Conservation (phyloP, 2,888 invertebrate genomes). For the Stenodera caucasica region DNA sequence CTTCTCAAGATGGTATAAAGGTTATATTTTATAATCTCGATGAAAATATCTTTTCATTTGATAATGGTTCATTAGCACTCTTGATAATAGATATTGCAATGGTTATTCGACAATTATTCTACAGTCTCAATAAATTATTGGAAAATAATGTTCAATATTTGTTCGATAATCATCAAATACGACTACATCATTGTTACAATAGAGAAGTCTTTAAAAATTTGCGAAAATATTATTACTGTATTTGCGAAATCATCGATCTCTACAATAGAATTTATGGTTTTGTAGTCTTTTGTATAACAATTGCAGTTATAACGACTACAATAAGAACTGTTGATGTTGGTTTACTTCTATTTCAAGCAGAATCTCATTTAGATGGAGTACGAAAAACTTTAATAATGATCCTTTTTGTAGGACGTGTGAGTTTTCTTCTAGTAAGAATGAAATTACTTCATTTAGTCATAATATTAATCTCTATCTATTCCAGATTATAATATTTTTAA, state of each 20-base stretch:
- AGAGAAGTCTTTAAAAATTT: neutral
- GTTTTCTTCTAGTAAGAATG: too few relatives aligned
- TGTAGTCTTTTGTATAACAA: conserved; percentile 1
- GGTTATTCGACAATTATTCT: neutral
- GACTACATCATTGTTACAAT: neutral
- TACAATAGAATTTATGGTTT: conserved; percentile 35
- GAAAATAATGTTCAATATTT: neutral
- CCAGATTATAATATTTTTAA: neutral
- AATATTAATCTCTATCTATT: neutral
- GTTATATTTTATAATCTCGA: neutral
- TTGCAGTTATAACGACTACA: neutral
- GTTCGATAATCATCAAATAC: neutral
- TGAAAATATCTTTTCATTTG: neutral
- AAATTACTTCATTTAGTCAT: neutral
- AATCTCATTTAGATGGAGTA: too few relatives aligned
- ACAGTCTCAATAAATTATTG: neutral
- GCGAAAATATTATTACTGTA: conserved; percentile 22
- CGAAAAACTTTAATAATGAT: too few relatives aligned
- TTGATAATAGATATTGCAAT: neutral
- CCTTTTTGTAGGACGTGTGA: too few relatives aligned
- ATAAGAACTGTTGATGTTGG: neutral
- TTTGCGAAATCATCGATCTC: conserved; percentile 24
- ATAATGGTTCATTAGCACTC: neutral
- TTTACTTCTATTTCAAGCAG: too few relatives aligned
- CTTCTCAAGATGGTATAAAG: neutral